These are phyloP conservation scores for Pristionchus entomophagus DNA, from an alignment of 2,888 invertebrate species.

Conservation along the genomic window DNA sequence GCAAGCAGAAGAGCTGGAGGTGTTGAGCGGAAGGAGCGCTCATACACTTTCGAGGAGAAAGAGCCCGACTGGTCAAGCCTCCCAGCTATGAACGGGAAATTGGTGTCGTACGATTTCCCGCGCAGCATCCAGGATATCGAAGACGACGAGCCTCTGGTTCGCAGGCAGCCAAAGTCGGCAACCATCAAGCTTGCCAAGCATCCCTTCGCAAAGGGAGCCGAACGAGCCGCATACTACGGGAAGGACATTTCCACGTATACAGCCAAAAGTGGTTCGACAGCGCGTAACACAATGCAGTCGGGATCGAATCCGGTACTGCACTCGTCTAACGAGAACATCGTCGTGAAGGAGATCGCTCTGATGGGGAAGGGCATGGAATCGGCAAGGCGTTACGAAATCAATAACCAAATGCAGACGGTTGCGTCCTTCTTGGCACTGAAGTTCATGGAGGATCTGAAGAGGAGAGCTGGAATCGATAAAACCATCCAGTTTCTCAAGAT, in stretches of 20 bases:
- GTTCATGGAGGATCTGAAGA: too few relatives aligned
- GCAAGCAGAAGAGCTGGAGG: neutral
- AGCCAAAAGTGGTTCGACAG: neutral
- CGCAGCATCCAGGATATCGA: neutral
- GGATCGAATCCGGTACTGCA: too few relatives aligned
- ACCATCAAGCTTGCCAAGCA: neutral
- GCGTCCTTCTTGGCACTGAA: too few relatives aligned
- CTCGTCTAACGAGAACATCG: too few relatives aligned
- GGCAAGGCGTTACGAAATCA: slow-evolving; percentile 27
- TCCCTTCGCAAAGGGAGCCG: slow-evolving; percentile 2
- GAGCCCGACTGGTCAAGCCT: slow-evolving; percentile 1
- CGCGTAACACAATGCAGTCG: too few relatives aligned
- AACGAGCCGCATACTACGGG: neutral
- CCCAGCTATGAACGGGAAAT: neutral
- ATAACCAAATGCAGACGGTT: slow-evolving; percentile 40
- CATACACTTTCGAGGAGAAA: neutral
- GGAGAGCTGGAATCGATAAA: too few relatives aligned
- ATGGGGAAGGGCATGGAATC: too few relatives aligned
- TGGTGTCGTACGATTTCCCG: slow-evolving; percentile 18
- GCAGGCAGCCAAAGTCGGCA: neutral
- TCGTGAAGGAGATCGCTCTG: too few relatives aligned
- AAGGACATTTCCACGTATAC: neutral
- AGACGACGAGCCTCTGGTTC: neutral
- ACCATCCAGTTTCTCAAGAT: too few relatives aligned
- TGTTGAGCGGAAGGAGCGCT: neutral